Percentiles rank a stretch among this genome's conserved stretches.
These are phyloP conservation scores for Discoglossus pictus DNA, from an alignment of 2,797 vertebrate species.

Conservation along the genomic window DNA sequence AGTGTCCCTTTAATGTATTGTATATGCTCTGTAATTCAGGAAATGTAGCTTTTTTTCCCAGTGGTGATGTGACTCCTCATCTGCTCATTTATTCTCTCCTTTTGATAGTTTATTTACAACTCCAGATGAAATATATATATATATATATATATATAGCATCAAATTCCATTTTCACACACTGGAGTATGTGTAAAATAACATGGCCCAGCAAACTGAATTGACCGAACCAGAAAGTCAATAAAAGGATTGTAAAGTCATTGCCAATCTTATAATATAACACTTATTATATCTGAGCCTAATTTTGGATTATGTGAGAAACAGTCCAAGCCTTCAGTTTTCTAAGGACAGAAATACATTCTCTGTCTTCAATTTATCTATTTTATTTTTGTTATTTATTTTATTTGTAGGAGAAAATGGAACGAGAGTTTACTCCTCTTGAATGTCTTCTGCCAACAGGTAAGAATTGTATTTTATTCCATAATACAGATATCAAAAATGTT, in stretches of 20 bases:
- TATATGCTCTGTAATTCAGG: too few species aligned
- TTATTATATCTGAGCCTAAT: too few species aligned
- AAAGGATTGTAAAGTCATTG: too few species aligned
- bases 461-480: not conserved
- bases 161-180: slow-evolving; percentile 33
- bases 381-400: not conserved
- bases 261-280: too few species aligned
- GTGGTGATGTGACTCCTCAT: slow-evolving; percentile 20
- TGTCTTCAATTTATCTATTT: not conserved
- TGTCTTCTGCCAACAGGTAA: slow-evolving; percentile 36
- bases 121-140: slow-evolving; percentile 29
- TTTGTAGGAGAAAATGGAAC: slow-evolving; percentile 26
- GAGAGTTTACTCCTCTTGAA: slow-evolving; percentile 31
- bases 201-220: slow-evolving; percentile 16
- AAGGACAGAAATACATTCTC: too few species aligned
- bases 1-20: too few species aligned
- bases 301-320: too few species aligned
- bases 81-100: slow-evolving; percentile 25
- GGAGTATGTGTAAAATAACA: slow-evolving; percentile 31
- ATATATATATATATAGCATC: too few species aligned
- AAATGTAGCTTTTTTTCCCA: slow-evolving; percentile 1
- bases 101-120: slow-evolving; percentile 33
- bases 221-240: slow-evolving; percentile 11
- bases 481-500: not conserved
- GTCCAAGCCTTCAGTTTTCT: too few species aligned